These are phyloP conservation scores for Eupristina koningsbergeri DNA, from an alignment of 1,140 invertebrate genomes.

Conservation along the genomic window DNA sequence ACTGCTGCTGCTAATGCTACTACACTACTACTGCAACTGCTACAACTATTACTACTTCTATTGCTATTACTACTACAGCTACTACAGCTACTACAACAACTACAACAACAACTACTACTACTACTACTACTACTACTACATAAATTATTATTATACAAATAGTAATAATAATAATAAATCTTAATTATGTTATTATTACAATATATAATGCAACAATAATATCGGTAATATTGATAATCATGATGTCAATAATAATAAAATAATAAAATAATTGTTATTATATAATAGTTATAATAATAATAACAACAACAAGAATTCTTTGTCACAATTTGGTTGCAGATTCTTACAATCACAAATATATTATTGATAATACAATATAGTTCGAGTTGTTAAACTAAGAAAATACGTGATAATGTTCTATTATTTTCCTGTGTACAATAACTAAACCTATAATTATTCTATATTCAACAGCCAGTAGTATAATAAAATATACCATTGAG, in stretches of 20 bases:
- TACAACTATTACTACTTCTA: no score
- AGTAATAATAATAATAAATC: slow-evolving; percentile 58
- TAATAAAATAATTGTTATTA: slow-evolving; percentile 65
- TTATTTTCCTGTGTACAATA: slow-evolving; percentile 69
- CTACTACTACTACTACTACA: slow-evolving; percentile 22
- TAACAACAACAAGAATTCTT: slow-evolving; percentile 73
- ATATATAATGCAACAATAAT: slow-evolving; percentile 62
- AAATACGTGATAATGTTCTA: slow-evolving; percentile 70
- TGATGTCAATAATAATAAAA: slow-evolving; percentile 64
- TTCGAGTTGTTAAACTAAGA: slow-evolving; percentile 70
- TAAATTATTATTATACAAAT: slow-evolving; percentile 55
- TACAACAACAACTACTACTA: neutral
- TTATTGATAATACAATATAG: slow-evolving; percentile 71
- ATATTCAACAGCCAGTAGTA: slow-evolving; percentile 74
- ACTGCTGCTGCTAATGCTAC: slow-evolving; percentile 52
- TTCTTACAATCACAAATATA: slow-evolving; percentile 74
- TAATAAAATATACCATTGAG: slow-evolving; percentile 74
- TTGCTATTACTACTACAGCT: slow-evolving; percentile 60
- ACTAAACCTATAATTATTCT: slow-evolving; percentile 73
- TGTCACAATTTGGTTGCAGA: slow-evolving; percentile 73
- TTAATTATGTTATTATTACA: slow-evolving; percentile 65
- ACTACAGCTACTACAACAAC: slow-evolving; percentile 52
- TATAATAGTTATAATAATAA: slow-evolving; percentile 72
- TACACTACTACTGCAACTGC: slow-evolving; percentile 57
- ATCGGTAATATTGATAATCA: slow-evolving; percentile 64